Evolutionary conservation across 2,888 invertebrate species (phyloP).

Genomic region (Epistrophe eligans): DNA sequence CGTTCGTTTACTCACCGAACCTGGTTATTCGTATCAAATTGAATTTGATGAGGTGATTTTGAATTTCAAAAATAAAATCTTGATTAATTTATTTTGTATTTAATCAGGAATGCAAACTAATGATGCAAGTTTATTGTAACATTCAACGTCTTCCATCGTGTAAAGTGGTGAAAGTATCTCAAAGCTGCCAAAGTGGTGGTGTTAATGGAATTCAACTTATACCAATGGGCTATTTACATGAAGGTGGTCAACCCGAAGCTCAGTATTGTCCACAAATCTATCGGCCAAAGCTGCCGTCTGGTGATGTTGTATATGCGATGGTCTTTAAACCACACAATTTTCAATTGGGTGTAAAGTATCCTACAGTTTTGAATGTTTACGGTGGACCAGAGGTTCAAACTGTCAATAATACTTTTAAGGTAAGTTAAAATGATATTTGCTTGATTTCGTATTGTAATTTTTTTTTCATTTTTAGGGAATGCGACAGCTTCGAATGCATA

Average conservation of each 20-base stretch:
- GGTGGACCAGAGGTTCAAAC: slow-evolving; percentile 99
- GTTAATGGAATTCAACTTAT: slow-evolving; percentile 88
- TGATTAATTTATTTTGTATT: neutral
- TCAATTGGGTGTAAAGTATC: slow-evolving; percentile 87
- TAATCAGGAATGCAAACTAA: slow-evolving; percentile 89
- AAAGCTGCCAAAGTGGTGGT: slow-evolving; percentile 86
- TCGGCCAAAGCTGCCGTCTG: slow-evolving; percentile 88
- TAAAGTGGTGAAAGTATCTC: slow-evolving; percentile 89
- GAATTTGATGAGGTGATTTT: slow-evolving; percentile 89
- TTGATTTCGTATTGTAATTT: slow-evolving; percentile 3
- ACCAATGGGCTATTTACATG: slow-evolving; percentile 89
- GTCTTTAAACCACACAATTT: slow-evolving; percentile 93
- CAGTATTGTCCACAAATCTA: slow-evolving; percentile 90
- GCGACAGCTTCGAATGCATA: slow-evolving; percentile 96
- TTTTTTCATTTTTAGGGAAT: slow-evolving; percentile 87
- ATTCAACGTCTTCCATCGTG: slow-evolving; percentile 92
- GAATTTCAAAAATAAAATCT: neutral
- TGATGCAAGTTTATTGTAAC: slow-evolving; percentile 93
- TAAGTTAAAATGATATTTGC: slow-evolving; percentile 80
- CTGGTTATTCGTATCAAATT: slow-evolving; percentile 93
- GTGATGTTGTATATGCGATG: slow-evolving; percentile 92
- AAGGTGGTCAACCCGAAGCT: slow-evolving; percentile 86
- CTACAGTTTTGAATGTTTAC: slow-evolving; percentile 98
- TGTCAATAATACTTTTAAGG: slow-evolving; percentile 97
- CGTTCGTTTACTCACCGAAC: slow-evolving; percentile 90